Base-by-base conservation (phyloP, 1,140 invertebrate genomes). In the Acromyrmex charruanus region DNA sequence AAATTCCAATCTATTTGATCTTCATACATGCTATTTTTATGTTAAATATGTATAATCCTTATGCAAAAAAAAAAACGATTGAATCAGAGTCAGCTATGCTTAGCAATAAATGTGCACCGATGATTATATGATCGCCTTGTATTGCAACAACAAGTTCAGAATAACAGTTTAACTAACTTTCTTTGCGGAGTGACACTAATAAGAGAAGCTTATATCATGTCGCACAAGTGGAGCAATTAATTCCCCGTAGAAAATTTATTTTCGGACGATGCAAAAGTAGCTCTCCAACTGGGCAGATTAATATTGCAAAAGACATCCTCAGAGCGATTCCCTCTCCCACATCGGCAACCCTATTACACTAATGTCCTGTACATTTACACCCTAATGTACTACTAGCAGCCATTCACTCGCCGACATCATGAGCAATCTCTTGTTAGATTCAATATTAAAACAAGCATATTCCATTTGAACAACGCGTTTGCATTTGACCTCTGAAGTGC, bases 361-460 rank as follows among this genome's bases (percentile, higher is more conserved):
- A 82, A 82, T 21, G 25, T 74, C 25, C 12, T 49, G 55, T 35
- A 74, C 39, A 51, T 74, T 82, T 82, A 35, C 39, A 74, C 39
- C 58, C 69, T 75, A 61, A 82, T 82, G 18, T 74, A 75, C 39
- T 51, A 61, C 16, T 39, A 72, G 16, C 35, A 72, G 21, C 55
- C 14, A 74, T 61, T 84, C 69, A 7, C 28, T 28, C 28, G 39
- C 18, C 39, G 14, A 49, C 3, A 16, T 14, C 39, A n/a, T 35
- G 39, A 74, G 39, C 39, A 82, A 82, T 82, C 68, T 61, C 66
- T 82, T 51, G 39, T n/a, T 55, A 84, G 69, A 75, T 84, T 74
- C n/a, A 44, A 75, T 61, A 75, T 84, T 84, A 75, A 61, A 75
- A 74, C 68, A 59, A 63, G 7, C 39, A 74, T 51, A 31, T 74